Evolutionary conservation across 2,888 invertebrate genomes (phyloP), one percentile per base, ranked within the genome.

Genomic region (Homarus gammarus): DNA sequence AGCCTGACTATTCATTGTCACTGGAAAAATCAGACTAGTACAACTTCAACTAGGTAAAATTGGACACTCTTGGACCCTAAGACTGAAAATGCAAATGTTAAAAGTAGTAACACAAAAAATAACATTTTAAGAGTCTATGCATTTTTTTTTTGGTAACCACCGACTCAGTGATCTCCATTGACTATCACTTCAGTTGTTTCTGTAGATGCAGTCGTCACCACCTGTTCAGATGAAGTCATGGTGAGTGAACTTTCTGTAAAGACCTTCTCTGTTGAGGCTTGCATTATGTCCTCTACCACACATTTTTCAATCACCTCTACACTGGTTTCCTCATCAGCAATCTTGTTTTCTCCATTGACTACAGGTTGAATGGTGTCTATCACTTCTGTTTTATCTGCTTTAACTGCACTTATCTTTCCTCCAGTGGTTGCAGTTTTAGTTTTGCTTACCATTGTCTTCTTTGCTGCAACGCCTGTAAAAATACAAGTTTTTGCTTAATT

Each of bases 301-400:
- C 82, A 81, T 40, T 90, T 90, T 38, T 90, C 90, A 36, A 87
- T 77, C 64, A 90, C 90, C 73, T 90, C 90, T 18, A 90, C 87
- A 73, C 87, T 90, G n/a, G 87, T 84, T 64, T 90, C 90, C 51
- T 90, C 90, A 64, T 90, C 84, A 33, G 86, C 84, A 73, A 90
- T 90, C 56, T 90, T 90, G 68, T 90, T 90, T 72, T 90, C 90
- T 38, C 90, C 90, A 84, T 90, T 90, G 12, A 88, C 72, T 15
- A 87, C 83, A 18, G 90, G 70, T n/a, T 56, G 72, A 8, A 38
- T 61, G 27, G 33, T 49, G 15, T 27, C 56, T 27, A 72, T 51
- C 8, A 70, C 87, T 38, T 31, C n/a, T 33, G 49, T 31, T 18
- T 79, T 70, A 12, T 81, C 81, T 15, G 81, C 51, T 82, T 90